Percentiles rank a stretch among this genome's conserved stretches.
Conservation (phyloP, 1,140 invertebrate species). For the Drosophila equinoxialis region DNA sequence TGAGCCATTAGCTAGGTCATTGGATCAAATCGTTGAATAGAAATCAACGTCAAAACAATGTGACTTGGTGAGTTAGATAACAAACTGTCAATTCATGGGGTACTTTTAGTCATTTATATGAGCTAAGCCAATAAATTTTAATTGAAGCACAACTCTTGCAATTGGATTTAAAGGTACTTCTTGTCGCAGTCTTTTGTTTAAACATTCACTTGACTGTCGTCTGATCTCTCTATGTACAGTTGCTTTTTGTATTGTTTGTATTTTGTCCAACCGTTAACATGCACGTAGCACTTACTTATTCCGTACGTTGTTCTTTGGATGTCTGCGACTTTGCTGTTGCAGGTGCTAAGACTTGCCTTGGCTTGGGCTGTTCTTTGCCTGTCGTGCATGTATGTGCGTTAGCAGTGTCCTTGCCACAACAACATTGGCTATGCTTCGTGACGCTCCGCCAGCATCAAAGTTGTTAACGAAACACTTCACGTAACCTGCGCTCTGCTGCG, state of each 20-base stretch:
- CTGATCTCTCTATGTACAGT: not conserved
- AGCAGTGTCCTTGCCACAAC: slow-evolving; percentile 40
- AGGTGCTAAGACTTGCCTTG: slow-evolving; percentile 67
- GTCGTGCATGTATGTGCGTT: slow-evolving; percentile 38
- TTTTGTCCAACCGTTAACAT: slow-evolving; percentile 27
- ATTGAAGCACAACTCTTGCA: not conserved
- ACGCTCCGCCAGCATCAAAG: slow-evolving; percentile 32
- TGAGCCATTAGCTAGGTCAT: slow-evolving; percentile 42
- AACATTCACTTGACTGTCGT: slow-evolving; percentile 39
- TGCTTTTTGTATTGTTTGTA: slow-evolving; percentile 23
- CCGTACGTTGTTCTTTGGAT: slow-evolving; percentile 59
- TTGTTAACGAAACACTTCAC: slow-evolving; percentile 72
- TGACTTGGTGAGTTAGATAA: not conserved
- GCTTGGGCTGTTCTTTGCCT: slow-evolving; percentile 20
- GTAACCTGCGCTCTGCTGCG: slow-evolving; percentile 69
- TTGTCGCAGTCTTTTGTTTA: slow-evolving; percentile 13
- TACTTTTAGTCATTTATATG: too few relatives aligned
- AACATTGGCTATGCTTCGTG: slow-evolving; percentile 25
- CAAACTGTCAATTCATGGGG: too few relatives aligned
- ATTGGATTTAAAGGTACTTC: not conserved
- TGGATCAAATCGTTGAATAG: slow-evolving; percentile 28
- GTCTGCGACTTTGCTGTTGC: slow-evolving; percentile 52
- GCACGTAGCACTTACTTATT: slow-evolving; percentile 69
- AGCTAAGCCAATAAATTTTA: not conserved
- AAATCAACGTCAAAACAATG: not conserved